Base-by-base conservation (phyloP, 2,888 invertebrate species). In the Halictus quadricinctus region DNA sequence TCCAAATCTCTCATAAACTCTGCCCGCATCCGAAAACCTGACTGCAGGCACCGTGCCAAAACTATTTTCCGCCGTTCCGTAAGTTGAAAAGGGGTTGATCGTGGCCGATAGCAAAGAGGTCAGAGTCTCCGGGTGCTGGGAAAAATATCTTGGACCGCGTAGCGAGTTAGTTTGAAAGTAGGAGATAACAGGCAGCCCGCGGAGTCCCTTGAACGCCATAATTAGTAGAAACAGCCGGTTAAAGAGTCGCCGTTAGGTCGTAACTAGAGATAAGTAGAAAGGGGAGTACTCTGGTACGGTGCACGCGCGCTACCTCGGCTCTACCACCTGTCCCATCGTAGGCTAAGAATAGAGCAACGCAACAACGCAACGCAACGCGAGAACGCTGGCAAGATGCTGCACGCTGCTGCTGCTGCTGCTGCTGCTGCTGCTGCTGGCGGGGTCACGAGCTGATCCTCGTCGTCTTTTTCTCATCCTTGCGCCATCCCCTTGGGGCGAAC, bases 301-400 rank as follows among this genome's bases (percentile, higher is more conserved):
- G 83, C 50, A 84, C 75, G 83, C 41, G 82, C 54, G 54, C 77
- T 85, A 84, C 85, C 80, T 54, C 87, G 84, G 88, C 90, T 89
- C 90, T 85, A 90, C 93, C 94, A 93, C 92, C 94, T 94, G 93
- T 92, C 92, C 90, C 91, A 91, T 93, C 92, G 90, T 91, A 91
- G 92, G 90, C 93, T 93, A 93, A 92, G 93, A 93, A 93, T 94
- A 94, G 94, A 92, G 91, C 88, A 91, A 89, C 88, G 90, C 86
- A 88, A 89, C 88, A 88, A 82, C 83, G 46, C 76, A 78, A 75
- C 64, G 36, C 36, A 64, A 60, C 60, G 60, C 60, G 60, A 60
- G 83, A 88, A 18, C 69, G 89, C 88, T 87, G 77, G 89, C 88
- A 89, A 88, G 88, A 89, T 87, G 89, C 78, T 81, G 79, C 86